phyloP scores from a whole-genome alignment of 2,113 vertebrate species.

The Takifugu flavidus region DNA sequence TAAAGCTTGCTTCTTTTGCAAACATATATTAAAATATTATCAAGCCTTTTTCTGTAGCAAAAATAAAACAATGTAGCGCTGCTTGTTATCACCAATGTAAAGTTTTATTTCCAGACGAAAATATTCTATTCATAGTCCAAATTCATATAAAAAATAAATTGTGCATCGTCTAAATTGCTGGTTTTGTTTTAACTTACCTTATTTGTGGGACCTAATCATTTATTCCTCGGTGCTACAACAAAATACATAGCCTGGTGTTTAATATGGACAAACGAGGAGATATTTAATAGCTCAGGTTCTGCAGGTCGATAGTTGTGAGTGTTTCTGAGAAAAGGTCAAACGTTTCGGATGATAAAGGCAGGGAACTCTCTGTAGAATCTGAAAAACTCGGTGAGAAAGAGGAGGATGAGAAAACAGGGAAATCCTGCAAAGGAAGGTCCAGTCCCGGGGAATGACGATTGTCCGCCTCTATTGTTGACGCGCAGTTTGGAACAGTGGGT shows the following conservation, averaged over 20 bases:
- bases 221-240: slow-evolving; percentile 54
- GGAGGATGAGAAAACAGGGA: slow-evolving; percentile 84
- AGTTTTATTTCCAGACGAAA: slow-evolving; percentile 94
- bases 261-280: slow-evolving; percentile 4
- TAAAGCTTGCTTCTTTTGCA: no score
- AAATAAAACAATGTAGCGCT: slow-evolving; percentile 26
- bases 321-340: slow-evolving; percentile 98
- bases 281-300: slow-evolving; percentile 89
- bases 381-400: slow-evolving; percentile 92
- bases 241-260: slow-evolving; percentile 8
- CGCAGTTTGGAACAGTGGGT: slow-evolving; percentile 87
- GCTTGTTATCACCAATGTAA: slow-evolving; percentile 70
- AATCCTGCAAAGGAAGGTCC: slow-evolving; percentile 89
- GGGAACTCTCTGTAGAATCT: slow-evolving; percentile 85
- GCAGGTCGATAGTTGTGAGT: slow-evolving; percentile 91
- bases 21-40: no score
- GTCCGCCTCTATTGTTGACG: slow-evolving; percentile 92
- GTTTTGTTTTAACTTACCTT: slow-evolving; percentile 74
- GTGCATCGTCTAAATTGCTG: slow-evolving; percentile 16
- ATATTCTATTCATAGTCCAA: slow-evolving; percentile 80
- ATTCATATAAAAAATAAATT: slow-evolving; percentile 87
- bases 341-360: slow-evolving; percentile 86
- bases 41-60: no score
- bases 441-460: slow-evolving; percentile 87
- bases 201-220: slow-evolving; percentile 65